Percentiles rank a stretch among this genome's conserved stretches.
phyloP scores from a whole-genome alignment of 2,888 invertebrate genomes.

The Amiota communis region DNA sequence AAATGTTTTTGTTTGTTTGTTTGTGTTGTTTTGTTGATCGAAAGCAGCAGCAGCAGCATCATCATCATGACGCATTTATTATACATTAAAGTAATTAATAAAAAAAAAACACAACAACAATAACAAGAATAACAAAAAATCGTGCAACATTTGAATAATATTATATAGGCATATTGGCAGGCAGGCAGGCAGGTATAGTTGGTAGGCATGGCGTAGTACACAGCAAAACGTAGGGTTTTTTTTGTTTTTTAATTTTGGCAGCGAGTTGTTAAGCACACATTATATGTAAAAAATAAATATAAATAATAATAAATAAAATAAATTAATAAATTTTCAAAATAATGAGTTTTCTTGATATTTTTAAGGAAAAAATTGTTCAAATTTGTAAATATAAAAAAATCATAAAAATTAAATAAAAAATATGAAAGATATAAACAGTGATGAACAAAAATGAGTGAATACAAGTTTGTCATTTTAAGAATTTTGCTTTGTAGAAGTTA shows the following conservation, averaged over 20 bases:
- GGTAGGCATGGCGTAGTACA: constrained; percentile 31
- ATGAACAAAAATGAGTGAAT: no score
- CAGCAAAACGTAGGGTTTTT: constrained; percentile 41
- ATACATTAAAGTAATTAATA: constrained; percentile 30
- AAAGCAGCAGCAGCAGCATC: constrained; percentile 39
- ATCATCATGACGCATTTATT: constrained; percentile 21
- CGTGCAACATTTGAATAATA: constrained; percentile 27
- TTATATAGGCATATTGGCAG: constrained; percentile 39
- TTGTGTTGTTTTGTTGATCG: constrained; percentile 11
- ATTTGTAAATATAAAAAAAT: neutral
- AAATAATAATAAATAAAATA: constrained; percentile 40
- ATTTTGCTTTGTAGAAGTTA: no score
- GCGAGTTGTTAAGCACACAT: constrained; percentile 54
- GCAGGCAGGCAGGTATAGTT: constrained; percentile 45
- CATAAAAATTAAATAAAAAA: no score
- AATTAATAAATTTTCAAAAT: constrained; percentile 40
- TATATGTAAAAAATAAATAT: constrained; percentile 54
- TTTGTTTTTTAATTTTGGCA: neutral
- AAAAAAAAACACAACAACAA: constrained; percentile 42
- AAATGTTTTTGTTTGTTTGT: constrained; percentile 33
- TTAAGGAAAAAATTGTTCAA: neutral
- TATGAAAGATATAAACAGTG: no score
- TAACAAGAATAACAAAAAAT: constrained; percentile 41
- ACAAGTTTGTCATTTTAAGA: no score
- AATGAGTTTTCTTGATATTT: constrained; percentile 24